phyloP scores from a whole-genome alignment of 2,797 vertebrate genomes.

The Lateolabrax maculatus region DNA sequence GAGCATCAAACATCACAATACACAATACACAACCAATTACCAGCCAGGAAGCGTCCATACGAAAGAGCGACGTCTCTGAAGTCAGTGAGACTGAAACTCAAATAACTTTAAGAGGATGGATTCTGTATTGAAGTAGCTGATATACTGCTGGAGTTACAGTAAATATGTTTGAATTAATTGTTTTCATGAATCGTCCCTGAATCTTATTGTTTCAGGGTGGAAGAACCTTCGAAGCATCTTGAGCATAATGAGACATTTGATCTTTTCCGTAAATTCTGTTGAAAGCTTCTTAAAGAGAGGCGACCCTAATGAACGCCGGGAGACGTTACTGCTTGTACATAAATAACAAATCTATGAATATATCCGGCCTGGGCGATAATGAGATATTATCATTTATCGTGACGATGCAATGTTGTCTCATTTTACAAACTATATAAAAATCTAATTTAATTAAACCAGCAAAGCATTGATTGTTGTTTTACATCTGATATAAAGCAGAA shows the following conservation, averaged over 20 bases:
- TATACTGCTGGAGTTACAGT: background rate
- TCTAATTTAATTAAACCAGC: background rate
- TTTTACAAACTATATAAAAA: background rate
- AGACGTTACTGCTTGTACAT: background rate
- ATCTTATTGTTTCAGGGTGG: background rate
- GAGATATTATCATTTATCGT: background rate
- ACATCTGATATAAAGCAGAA: too few species aligned
- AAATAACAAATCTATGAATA: background rate
- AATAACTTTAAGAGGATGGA: background rate
- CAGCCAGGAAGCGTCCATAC: background rate
- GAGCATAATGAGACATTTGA: background rate
- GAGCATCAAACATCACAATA: background rate
- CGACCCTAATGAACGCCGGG: background rate
- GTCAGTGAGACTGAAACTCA: background rate
- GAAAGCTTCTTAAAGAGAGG: background rate
- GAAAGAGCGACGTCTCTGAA: too few species aligned
- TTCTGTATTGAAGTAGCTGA: background rate
- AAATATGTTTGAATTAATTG: background rate
- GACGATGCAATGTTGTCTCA: background rate
- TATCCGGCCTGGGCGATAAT: too few species aligned
- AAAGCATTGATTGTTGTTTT: too few species aligned
- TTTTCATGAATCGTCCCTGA: background rate
- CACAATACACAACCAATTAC: background rate
- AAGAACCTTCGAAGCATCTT: background rate
- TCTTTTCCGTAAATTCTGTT: background rate